Conservation (phyloP, 2,888 invertebrate species). For the Mesorhabditis spiculigera region DNA sequence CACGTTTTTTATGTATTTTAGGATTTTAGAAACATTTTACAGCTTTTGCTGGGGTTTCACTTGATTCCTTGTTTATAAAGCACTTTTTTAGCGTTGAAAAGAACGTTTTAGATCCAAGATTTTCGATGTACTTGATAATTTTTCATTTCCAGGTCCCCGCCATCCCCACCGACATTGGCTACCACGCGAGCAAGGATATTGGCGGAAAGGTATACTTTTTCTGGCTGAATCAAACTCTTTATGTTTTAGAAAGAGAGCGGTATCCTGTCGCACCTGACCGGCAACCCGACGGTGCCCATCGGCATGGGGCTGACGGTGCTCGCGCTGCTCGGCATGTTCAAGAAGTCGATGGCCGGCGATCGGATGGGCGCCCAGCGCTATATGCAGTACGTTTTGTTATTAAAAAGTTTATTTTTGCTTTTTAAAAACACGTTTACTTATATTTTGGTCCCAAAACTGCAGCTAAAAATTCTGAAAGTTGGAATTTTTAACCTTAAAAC, state of each 20-base stretch:
- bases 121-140: not conserved
- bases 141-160: slow-evolving; percentile 37
- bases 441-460: not conserved
- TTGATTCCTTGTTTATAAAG: no score
- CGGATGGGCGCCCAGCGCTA: slow-evolving; percentile 48
- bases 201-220: slow-evolving; percentile 8
- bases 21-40: no score
- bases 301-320: slow-evolving; percentile 49
- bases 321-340: slow-evolving; percentile 51
- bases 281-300: slow-evolving; percentile 47
- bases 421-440: not conserved
- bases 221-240: not conserved
- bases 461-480: no score
- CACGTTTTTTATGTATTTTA: no score
- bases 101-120: no score
- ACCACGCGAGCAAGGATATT: slow-evolving; percentile 31
- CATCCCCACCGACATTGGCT: slow-evolving; percentile 49
- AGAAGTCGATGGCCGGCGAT: slow-evolving; percentile 45
- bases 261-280: slow-evolving; percentile 18
- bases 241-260: slow-evolving; percentile 20
- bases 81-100: no score
- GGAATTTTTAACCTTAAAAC: no score
- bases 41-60: no score
- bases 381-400: slow-evolving; percentile 37
- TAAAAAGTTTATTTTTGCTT: slow-evolving; percentile 2